Evolutionary conservation across 2,888 invertebrate species (phyloP).

Genomic region (Syrphus vitripennis): DNA sequence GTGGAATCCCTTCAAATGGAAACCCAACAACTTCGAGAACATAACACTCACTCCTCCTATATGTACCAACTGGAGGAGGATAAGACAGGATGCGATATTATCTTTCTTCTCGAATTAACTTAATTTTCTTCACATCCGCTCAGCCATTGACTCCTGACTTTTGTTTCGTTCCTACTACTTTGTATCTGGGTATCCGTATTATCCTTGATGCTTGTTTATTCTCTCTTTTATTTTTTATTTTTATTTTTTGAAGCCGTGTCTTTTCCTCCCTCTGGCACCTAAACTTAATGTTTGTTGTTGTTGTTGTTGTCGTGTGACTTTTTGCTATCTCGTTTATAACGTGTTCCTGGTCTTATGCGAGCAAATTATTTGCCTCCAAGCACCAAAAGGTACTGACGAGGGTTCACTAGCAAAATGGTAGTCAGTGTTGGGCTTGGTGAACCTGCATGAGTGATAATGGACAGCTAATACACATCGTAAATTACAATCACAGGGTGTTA

Average conservation of each 20-base stretch:
- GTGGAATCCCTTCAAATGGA: conserved; percentile 55
- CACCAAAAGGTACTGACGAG: conserved; percentile 15
- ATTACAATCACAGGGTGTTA: conserved; percentile 66
- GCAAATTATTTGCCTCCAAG: conserved; percentile 58
- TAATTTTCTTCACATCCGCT: conserved; percentile 69
- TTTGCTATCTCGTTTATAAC: conserved; percentile 58
- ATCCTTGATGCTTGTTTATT: conserved; percentile 34
- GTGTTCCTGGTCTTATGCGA: conserved; percentile 44
- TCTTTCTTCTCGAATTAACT: conserved; percentile 71
- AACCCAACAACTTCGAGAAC: conserved; percentile 53
- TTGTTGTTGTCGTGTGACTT: conserved; percentile 35
- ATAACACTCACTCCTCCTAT: conserved; percentile 46
- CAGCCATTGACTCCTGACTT: conserved; percentile 70
- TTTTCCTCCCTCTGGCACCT: conserved; percentile 46
- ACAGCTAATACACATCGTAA: conserved; percentile 71
- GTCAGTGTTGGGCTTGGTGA: conserved; percentile 31
- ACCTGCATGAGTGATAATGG: conserved; percentile 71
- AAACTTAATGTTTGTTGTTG: conserved; percentile 12
- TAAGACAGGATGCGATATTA: conserved; percentile 66
- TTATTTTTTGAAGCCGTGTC: conserved; percentile 23
- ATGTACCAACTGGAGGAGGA: not conserved
- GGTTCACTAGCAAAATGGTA: not conserved
- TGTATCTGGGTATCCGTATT: conserved; percentile 43
- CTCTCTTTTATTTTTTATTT: conserved; percentile 16
- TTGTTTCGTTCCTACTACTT: conserved; percentile 46